These are phyloP conservation scores for Crossaster papposus DNA, from an alignment of 53 echinoderm and acorn worm genomes.

Conservation along the genomic window DNA sequence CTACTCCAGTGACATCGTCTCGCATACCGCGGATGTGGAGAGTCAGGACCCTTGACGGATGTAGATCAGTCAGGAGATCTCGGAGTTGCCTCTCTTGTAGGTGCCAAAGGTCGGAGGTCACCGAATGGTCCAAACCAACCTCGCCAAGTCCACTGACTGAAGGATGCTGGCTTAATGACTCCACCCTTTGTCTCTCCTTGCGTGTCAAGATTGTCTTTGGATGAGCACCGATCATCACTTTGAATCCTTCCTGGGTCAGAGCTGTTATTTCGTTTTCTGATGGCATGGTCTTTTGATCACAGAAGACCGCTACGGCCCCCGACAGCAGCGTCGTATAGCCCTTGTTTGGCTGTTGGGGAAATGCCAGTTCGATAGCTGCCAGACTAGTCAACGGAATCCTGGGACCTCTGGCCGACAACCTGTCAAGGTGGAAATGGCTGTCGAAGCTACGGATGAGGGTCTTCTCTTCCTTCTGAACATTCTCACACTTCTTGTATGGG, in stretches of 20 bases:
- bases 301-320: too few species aligned
- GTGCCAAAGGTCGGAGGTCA: constrained; percentile 16
- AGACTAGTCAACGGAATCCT: too few species aligned
- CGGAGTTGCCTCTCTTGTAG: constrained; percentile 18
- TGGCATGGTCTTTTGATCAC: too few species aligned
- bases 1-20: background rate
- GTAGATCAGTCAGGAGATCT: constrained; percentile 17
- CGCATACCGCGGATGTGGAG: constrained; percentile 26
- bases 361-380: too few species aligned
- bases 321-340: too few species aligned
- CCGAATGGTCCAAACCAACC: constrained; percentile 16
- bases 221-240: constrained; percentile 18
- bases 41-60: constrained; percentile 3
- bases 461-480: background rate
- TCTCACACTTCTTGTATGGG: background rate
- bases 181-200: constrained; percentile 6
- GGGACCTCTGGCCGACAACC: background rate
- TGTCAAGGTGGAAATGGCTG: background rate
- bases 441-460: background rate
- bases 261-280: too few species aligned
- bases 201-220: background rate
- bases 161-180: background rate
- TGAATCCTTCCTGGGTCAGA: background rate
- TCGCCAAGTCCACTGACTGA: constrained; percentile 5
- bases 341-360: too few species aligned